These are phyloP conservation scores for Elephas maximus DNA, from an alignment of 2,113 vertebrate genomes.

Conservation along the genomic window DNA sequence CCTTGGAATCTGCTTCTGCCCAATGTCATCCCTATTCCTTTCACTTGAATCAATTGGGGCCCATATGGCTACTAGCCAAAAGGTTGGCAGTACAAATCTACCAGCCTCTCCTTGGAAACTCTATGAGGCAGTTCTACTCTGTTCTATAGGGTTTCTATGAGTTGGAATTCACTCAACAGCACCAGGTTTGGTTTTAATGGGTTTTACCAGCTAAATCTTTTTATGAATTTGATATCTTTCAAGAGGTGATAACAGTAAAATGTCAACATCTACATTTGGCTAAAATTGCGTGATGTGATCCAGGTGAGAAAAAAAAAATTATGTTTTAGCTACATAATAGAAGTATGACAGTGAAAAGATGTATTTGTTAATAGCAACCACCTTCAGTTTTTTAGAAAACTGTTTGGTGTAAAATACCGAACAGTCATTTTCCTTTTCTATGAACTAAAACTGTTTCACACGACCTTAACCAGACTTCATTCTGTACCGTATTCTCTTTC, in stretches of 20 bases:
- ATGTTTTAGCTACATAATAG: conserved; percentile 5
- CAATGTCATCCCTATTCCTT: background rate
- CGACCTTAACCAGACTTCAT: background rate
- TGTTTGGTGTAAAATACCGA: background rate
- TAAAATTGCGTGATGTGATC: background rate
- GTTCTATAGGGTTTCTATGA: no score
- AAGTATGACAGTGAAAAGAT: background rate
- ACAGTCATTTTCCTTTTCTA: background rate
- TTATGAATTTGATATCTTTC: conserved; percentile 51
- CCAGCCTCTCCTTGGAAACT: no score
- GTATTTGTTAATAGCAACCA: background rate
- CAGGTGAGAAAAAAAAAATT: background rate
- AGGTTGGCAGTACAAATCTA: no score
- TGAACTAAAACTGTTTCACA: conserved; percentile 24
- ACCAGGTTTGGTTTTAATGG: no score
- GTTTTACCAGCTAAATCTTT: background rate
- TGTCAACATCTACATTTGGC: conserved; percentile 25
- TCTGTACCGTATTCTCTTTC: background rate
- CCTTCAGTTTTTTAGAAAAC: background rate
- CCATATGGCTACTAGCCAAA: no score
- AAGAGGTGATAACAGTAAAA: conserved; percentile 23
- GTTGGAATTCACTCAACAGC: no score
- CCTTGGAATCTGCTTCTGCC: background rate
- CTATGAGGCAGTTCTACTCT: no score
- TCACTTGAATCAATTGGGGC: background rate